These are phyloP conservation scores for Sinotaia quadrata DNA, from an alignment of 2,888 invertebrate species.

Conservation along the genomic window DNA sequence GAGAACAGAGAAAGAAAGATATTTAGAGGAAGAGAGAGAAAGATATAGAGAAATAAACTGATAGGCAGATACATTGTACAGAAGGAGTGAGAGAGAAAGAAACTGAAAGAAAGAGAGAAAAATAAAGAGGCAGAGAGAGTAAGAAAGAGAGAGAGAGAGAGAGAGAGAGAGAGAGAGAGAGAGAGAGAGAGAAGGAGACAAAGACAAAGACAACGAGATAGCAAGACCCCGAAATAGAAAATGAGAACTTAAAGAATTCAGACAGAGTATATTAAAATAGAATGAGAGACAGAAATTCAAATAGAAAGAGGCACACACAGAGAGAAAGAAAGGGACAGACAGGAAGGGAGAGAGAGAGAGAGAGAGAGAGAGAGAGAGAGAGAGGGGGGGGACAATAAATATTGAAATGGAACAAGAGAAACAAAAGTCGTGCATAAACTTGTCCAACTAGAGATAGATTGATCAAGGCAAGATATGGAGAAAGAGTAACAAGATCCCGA, in stretches of 20 bases:
- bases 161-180: neutral
- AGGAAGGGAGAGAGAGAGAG: neutral
- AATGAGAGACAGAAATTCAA: neutral
- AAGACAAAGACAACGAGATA: neutral
- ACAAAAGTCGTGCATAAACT: too few species aligned
- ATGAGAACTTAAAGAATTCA: neutral
- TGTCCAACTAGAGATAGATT: too few species aligned
- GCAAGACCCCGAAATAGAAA: neutral
- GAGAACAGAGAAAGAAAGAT: neutral
- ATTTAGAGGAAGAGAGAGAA: neutral
- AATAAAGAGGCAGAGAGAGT: neutral
- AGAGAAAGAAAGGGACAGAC: neutral
- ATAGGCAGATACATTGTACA: neutral
- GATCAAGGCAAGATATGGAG: too few species aligned
- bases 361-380: neutral
- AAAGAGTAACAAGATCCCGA: too few species aligned
- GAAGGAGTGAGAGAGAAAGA: neutral
- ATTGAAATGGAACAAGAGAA: neutral
- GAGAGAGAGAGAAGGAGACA: neutral
- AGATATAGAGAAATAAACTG: neutral
- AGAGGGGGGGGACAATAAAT: neutral
- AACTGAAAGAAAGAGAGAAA: neutral
- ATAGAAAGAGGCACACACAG: neutral
- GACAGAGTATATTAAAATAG: neutral
- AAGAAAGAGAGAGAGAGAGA: neutral